A percentile compares a stretch with the other conserved stretches of the same genome.
phyloP scores from a whole-genome alignment of 37 sponge, comb jelly and placozoan species.

The Agelas oroides region DNA sequence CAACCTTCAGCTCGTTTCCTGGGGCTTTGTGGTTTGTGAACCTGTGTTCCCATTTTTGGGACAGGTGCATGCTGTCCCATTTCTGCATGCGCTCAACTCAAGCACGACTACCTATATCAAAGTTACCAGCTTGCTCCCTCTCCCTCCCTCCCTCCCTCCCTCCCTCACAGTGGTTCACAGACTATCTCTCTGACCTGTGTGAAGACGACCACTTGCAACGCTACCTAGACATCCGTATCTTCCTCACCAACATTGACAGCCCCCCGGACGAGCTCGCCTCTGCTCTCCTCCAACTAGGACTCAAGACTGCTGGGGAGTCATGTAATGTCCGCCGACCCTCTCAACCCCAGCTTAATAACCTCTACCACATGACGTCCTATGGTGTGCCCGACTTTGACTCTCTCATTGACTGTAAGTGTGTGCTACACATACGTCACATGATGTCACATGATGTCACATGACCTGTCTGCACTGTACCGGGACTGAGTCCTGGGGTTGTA shows the following conservation, averaged over 20 bases:
- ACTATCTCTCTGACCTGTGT: constrained; percentile 59
- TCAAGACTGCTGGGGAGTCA: constrained; percentile 52
- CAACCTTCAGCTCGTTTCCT: background rate
- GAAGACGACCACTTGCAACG: constrained; percentile 57
- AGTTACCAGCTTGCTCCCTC: no score
- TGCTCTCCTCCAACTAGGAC: constrained; percentile 62
- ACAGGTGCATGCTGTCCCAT: no score
- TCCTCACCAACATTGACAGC: constrained; percentile 63
- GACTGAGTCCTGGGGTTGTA: no score
- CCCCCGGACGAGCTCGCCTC: constrained; percentile 74
- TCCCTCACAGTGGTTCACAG: constrained; percentile 68
- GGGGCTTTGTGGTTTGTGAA: no score
- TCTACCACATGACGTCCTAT: constrained; percentile 54
- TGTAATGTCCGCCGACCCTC: constrained; percentile 48
- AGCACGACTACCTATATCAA: no score
- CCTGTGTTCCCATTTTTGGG: no score
- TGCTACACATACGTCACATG: no score
- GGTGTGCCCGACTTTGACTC: constrained; percentile 67
- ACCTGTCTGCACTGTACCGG: no score
- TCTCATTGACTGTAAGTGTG: constrained; percentile 58
- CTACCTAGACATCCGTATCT: constrained; percentile 68
- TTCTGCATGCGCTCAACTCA: no score
- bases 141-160: background rate
- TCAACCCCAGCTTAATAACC: constrained; percentile 72
- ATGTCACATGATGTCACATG: no score